Percentiles rank a stretch among this genome's conserved stretches.
phyloP scores from a whole-genome alignment of 2,797 vertebrate genomes.

The Xiphophorus birchmanni region DNA sequence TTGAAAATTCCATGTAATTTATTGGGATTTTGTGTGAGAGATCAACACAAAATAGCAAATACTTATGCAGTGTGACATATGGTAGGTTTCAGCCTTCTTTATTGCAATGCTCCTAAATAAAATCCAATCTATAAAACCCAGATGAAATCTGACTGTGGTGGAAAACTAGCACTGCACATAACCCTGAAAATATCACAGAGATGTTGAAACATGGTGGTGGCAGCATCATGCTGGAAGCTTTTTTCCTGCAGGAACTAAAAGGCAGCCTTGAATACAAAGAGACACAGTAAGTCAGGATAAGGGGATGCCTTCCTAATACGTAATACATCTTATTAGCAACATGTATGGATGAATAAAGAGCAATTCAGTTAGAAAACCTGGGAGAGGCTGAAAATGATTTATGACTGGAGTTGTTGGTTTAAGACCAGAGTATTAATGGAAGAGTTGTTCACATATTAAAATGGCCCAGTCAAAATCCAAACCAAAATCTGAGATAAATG shows the following conservation, averaged over 20 bases:
- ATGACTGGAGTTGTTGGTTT: background rate
- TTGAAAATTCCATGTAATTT: background rate
- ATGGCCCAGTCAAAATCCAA: background rate
- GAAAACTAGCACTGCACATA: background rate
- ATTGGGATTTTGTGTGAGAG: background rate
- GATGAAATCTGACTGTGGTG: background rate
- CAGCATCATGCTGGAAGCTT: background rate
- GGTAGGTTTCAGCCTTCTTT: background rate
- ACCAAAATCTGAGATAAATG: background rate
- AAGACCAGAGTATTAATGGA: background rate
- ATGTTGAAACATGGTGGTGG: background rate
- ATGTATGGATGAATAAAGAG: background rate
- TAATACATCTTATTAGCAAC: background rate
- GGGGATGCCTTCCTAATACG: too few relatives aligned
- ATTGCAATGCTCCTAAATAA: background rate
- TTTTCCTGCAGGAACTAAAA: background rate
- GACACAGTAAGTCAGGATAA: too few relatives aligned
- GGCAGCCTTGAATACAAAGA: background rate
- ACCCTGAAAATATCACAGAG: background rate
- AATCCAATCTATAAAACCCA: background rate
- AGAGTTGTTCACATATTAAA: background rate
- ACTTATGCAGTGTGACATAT: background rate
- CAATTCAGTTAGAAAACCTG: background rate
- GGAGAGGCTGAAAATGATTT: background rate
- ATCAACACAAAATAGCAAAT: background rate